Base-by-base conservation (phyloP, 2,888 invertebrate genomes). In the Apocheima hispidaria region DNA sequence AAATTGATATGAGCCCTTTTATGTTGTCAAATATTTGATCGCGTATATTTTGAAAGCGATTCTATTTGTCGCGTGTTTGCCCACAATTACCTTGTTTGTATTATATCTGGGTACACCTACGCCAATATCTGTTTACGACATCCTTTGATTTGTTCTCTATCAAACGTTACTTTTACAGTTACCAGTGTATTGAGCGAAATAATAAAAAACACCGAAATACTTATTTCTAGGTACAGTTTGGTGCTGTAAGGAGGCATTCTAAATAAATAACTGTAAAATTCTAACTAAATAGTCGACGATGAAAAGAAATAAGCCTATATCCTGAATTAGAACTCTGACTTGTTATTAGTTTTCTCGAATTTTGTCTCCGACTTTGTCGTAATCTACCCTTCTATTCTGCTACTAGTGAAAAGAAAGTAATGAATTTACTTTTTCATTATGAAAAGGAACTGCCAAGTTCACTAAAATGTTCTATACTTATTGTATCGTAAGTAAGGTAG, bases 81-180 rank as follows among this genome's bases (percentile, higher is more conserved):
- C 26, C 50, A 38, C 50, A 38, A 50, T 50, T 38, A 50, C 50
- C 50, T 38, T 23, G 46, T 46, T 33, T 46, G 30, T 46, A n/a
- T 40, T n/a, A 10, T 2, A 10, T 7, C 3, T 4, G 20, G 2
- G 10, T 12, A 18, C 46, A 18, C 46, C 46, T 18, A 18, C 46
- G 12, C 30, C 12, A 4, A 23, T 14, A 3, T 20, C 30, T 30
- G 30, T 14, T 23, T 20, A 1, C 30, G 46, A 20, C 33, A 6
- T 18, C 30, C 16, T 46, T 33, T 30, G 46, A 46, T 28, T 46
- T 20, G 46, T 30, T 30, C 46, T 44, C 28, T 18, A 18, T 30
- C 30, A 12, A 14, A 43, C 16, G 14, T 16, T n/a, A n/a, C n/a
- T n/a, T n/a, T n/a, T n/a, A n/a, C n/a, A 30, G 16, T 28, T 10